A percentile compares a stretch with the other conserved stretches of the same genome.
Evolutionary conservation across 2,888 invertebrate genomes (phyloP).

Genomic region (Chaetogeoica ovagalla): DNA sequence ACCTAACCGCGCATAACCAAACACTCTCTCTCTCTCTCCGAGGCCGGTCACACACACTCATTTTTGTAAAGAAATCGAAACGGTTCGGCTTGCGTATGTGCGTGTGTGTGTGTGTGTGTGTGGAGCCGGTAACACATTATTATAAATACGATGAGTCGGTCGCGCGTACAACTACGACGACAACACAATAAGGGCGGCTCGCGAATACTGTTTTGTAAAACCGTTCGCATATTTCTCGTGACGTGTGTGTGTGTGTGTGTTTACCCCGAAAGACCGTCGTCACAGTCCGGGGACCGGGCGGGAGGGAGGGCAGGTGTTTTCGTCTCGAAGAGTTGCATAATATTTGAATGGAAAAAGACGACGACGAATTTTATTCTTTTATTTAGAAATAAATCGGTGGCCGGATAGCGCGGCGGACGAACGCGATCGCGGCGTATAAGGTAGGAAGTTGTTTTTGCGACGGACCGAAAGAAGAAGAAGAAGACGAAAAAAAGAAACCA

Average conservation of each 20-base stretch:
- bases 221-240: neutral
- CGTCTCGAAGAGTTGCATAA: conserved; percentile 40
- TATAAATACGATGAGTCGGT: too few species aligned
- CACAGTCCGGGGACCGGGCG: neutral
- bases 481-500: neutral
- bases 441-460: conserved; percentile 51
- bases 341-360: conserved; percentile 30
- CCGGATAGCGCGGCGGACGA: too few species aligned
- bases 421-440: too few species aligned
- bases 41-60: neutral
- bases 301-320: conserved; percentile 46
- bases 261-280: conserved; percentile 28
- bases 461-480: too few species aligned
- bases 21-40: conserved; percentile 33
- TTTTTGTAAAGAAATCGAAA: conserved; percentile 49
- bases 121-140: too few species aligned
- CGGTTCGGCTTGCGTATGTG: neutral
- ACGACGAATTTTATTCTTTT: neutral
- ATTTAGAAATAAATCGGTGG: too few species aligned
- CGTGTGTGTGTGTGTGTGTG: too few species aligned
- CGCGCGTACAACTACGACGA: neutral
- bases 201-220: neutral
- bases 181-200: neutral
- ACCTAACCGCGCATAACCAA: too few species aligned
- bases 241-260: neutral